Evolutionary conservation across 1,140 invertebrate species (phyloP).

Genomic region (Leptinotarsa defecta): DNA sequence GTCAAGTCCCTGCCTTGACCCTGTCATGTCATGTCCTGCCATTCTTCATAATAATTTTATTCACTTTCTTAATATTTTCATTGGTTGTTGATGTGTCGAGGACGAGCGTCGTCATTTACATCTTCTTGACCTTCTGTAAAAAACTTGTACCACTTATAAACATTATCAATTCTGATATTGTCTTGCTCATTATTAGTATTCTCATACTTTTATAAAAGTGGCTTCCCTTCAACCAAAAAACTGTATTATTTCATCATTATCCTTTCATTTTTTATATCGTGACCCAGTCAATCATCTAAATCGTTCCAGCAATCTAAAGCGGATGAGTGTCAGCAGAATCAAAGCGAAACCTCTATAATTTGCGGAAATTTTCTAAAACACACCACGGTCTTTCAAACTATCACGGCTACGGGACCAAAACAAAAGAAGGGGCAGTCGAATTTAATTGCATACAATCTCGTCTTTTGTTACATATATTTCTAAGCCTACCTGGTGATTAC

Average conservation of each 20-base stretch:
- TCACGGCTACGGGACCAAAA: constrained; percentile 5
- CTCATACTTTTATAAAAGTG: too few relatives aligned
- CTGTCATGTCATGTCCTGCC: too few relatives aligned
- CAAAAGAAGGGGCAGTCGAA: constrained; percentile 13
- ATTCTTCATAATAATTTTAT: too few relatives aligned
- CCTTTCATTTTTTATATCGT: neutral
- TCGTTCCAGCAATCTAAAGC: neutral
- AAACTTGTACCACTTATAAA: too few relatives aligned
- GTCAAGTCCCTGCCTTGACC: too few relatives aligned
- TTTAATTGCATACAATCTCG: constrained; percentile 15
- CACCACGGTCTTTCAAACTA: neutral
- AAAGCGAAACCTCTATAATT: neutral
- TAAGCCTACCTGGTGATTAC: neutral
- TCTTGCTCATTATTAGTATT: too few relatives aligned
- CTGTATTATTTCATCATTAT: neutral
- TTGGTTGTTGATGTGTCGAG: too few relatives aligned
- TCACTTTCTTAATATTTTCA: too few relatives aligned
- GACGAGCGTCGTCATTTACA: too few relatives aligned
- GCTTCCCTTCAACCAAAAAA: neutral
- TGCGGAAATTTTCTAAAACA: neutral
- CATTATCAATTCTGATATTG: too few relatives aligned
- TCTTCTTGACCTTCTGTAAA: too few relatives aligned
- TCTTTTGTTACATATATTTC: constrained; percentile 22
- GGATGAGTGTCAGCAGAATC: neutral
- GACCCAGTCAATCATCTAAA: neutral